phyloP scores from a whole-genome alignment of 2,797 vertebrate species.

The Sebastes alutus region DNA sequence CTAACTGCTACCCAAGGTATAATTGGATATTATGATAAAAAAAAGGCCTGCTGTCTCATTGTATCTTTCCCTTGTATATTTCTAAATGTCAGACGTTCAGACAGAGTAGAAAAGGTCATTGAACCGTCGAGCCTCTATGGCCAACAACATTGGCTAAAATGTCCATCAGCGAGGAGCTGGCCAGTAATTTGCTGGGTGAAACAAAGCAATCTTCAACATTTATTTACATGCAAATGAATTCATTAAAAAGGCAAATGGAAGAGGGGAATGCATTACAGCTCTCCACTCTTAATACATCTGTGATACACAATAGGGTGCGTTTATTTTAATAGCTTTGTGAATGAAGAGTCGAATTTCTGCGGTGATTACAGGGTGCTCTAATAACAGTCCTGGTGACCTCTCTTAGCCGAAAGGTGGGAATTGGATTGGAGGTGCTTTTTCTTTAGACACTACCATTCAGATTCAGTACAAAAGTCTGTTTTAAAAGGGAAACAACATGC shows the following conservation, averaged over 20 bases:
- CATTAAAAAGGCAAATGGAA: constrained; percentile 36
- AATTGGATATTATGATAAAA: constrained; percentile 20
- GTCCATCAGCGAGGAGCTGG: constrained; percentile 7
- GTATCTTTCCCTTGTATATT: constrained; percentile 32
- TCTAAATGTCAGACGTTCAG: constrained; percentile 54
- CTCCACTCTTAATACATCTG: background rate
- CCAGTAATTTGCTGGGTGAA: constrained; percentile 22
- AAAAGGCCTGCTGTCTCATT: constrained; percentile 21
- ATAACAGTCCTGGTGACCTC: constrained; percentile 31
- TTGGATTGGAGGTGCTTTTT: background rate
- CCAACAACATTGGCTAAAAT: constrained; percentile 26
- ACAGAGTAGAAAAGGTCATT: constrained; percentile 28
- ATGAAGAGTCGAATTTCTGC: constrained; percentile 3
- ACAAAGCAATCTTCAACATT: constrained; percentile 34
- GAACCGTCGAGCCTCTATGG: background rate
- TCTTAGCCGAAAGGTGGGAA: constrained; percentile 4
- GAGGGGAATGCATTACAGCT: background rate
- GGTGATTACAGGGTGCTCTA: constrained; percentile 34
- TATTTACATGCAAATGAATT: constrained; percentile 52
- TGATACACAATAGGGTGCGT: background rate
- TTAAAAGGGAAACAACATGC: background rate
- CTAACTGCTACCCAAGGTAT: constrained; percentile 1
- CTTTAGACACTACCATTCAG: background rate
- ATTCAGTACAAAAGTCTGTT: background rate
- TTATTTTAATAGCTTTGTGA: constrained; percentile 35